phyloP scores from a whole-genome alignment of 2,113 vertebrate genomes.

The Lucifuga dentata region DNA sequence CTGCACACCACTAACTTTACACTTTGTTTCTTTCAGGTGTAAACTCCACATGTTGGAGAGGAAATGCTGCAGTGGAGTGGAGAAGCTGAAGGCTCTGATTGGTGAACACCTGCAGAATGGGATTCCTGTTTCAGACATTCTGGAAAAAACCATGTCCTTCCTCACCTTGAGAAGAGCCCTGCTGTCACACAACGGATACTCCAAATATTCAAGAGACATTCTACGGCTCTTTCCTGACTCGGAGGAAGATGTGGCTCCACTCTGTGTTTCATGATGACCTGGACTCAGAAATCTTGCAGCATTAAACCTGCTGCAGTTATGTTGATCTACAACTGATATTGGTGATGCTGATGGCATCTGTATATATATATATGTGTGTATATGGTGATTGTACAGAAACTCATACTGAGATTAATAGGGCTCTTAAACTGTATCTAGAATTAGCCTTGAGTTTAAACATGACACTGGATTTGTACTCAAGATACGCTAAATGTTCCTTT shows the following conservation, averaged over 20 bases:
- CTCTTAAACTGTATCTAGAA: not conserved
- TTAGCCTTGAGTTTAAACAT: too few species aligned
- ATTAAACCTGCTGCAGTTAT: not conserved
- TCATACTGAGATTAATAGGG: not conserved
- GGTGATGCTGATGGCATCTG: not conserved
- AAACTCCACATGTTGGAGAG: conserved; percentile 80
- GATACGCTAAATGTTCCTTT: too few species aligned
- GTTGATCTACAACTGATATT: not conserved
- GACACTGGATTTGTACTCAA: too few species aligned
- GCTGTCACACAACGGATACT: conserved; percentile 79
- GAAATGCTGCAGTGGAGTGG: conserved; percentile 77
- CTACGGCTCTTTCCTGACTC: conserved; percentile 73
- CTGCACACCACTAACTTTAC: too few species aligned
- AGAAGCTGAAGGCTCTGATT: conserved; percentile 78
- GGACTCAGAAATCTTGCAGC: not conserved
- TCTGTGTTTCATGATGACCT: conserved; percentile 59
- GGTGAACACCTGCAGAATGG: conserved; percentile 77
- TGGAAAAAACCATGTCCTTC: conserved; percentile 81
- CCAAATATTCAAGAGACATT: conserved; percentile 79
- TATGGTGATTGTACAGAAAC: conserved; percentile 12
- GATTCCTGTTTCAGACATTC: conserved; percentile 73
- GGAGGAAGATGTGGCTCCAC: conserved; percentile 73
- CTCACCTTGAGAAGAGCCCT: conserved; percentile 80
- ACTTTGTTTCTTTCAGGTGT: conserved; percentile 67
- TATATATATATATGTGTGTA: conserved; percentile 8